phyloP scores from a whole-genome alignment of 2,888 invertebrate genomes.

The Anarsia innoxiella region DNA sequence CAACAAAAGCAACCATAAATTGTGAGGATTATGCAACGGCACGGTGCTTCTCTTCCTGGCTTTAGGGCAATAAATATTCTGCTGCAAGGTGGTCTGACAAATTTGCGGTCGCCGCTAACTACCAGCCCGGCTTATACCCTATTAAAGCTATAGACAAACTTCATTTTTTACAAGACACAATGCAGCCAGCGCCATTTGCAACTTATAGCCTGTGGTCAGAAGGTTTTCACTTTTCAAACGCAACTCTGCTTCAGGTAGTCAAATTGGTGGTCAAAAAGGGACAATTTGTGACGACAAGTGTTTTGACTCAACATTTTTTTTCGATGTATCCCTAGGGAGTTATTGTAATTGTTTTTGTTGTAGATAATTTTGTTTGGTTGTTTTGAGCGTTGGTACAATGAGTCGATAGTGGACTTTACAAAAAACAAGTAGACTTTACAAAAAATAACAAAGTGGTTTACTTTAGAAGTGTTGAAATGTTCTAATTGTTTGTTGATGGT shows the following conservation, averaged over 20 bases:
- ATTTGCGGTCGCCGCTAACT: slow-evolving; percentile 62
- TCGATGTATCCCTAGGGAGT: slow-evolving; percentile 29
- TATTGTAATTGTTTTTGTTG: slow-evolving; percentile 45
- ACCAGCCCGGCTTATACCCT: slow-evolving; percentile 42
- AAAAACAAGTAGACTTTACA: no score
- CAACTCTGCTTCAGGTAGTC: no score
- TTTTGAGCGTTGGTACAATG: no score
- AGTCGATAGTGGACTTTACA: no score
- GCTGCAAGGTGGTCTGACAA: slow-evolving; percentile 74
- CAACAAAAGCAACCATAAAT: slow-evolving; percentile 65
- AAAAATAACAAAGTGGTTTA: no score
- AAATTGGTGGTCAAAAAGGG: no score
- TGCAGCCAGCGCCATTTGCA: no score
- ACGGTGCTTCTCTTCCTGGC: slow-evolving; percentile 66
- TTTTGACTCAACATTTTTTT: slow-evolving; percentile 10
- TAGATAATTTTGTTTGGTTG: slow-evolving; percentile 34
- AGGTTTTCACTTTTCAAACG: no score
- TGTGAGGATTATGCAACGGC: slow-evolving; percentile 69
- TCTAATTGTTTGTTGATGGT: no score
- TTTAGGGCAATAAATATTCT: slow-evolving; percentile 67
- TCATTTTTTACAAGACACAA: no score
- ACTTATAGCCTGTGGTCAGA: no score
- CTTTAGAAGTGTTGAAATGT: no score
- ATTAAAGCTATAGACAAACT: slow-evolving; percentile 34
- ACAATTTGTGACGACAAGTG: not conserved